phyloP scores from a whole-genome alignment of 2,797 vertebrate species.

The Aythya fuligula region DNA sequence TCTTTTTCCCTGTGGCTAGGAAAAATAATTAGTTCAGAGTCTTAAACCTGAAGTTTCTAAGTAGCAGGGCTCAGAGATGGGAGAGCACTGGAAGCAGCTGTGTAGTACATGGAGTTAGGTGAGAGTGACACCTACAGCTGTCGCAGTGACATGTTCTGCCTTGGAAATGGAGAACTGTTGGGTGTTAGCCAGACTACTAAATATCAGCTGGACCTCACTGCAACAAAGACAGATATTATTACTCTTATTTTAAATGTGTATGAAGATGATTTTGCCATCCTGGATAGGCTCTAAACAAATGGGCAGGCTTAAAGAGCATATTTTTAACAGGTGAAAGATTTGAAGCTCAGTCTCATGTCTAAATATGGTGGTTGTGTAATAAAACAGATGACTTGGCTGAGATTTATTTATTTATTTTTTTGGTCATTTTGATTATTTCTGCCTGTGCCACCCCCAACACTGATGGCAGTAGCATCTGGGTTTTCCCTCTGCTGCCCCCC shows the following conservation, averaged over 20 bases:
- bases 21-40: not conserved
- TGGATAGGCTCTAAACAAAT: not conserved
- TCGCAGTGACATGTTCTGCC: not conserved
- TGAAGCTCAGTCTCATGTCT: not conserved
- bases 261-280: not conserved
- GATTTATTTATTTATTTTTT: accelerated
- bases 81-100: not conserved
- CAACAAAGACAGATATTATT: not conserved
- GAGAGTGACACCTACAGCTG: not conserved
- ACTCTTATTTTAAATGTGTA: not conserved
- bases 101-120: not conserved
- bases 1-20: not conserved
- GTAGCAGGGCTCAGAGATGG: not conserved
- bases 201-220: not conserved
- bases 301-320: not conserved
- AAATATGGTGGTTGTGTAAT: not conserved
- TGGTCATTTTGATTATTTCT: not conserved
- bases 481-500: not conserved
- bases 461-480: not conserved
- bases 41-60: not conserved
- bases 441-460: not conserved
- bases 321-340: not conserved
- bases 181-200: accelerated
- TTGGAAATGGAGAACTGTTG: not conserved
- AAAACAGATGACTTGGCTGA: not conserved